These are phyloP conservation scores for Turritopsis dohrnii DNA, from an alignment of 30 jellyfish, hydroid and myxozoan genomes.

Conservation along the genomic window DNA sequence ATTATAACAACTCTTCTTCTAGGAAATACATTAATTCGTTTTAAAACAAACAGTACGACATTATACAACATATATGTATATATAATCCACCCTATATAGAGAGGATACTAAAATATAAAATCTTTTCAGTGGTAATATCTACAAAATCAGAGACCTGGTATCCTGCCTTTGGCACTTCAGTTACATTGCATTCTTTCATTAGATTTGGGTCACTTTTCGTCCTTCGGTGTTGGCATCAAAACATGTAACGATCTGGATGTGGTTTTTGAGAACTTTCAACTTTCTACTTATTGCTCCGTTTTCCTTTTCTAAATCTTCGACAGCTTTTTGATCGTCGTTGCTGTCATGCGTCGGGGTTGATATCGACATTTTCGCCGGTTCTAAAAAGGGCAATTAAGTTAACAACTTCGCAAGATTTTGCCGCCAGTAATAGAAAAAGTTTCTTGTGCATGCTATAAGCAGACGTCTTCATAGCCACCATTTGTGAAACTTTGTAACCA, in stretches of 20 bases:
- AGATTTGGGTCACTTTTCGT: slow-evolving; percentile 25
- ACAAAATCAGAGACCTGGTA: background rate
- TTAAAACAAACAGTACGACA: background rate
- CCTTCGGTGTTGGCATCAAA: slow-evolving; percentile 11
- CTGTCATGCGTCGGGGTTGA: slow-evolving; percentile 1
- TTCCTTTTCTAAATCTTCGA: slow-evolving; percentile 87
- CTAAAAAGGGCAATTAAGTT: background rate
- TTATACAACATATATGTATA: too few relatives aligned
- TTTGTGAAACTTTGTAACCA: background rate
- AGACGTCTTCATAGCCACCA: background rate
- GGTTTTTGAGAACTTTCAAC: slow-evolving; percentile 11
- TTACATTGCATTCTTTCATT: background rate
- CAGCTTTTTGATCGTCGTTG: slow-evolving; percentile 75
- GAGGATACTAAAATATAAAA: background rate
- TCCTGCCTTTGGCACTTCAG: too few relatives aligned
- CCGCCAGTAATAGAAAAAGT: background rate
- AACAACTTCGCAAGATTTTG: background rate
- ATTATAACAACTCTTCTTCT: background rate
- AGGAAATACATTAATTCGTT: background rate
- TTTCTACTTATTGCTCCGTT: slow-evolving; percentile 8
- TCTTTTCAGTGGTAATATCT: background rate
- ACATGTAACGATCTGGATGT: slow-evolving; percentile 25
- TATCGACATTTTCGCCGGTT: background rate
- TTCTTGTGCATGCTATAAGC: background rate
- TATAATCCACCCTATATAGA: background rate